Evolutionary conservation across 2,797 vertebrate species (phyloP).

Genomic region (Ficedula albicollis): DNA sequence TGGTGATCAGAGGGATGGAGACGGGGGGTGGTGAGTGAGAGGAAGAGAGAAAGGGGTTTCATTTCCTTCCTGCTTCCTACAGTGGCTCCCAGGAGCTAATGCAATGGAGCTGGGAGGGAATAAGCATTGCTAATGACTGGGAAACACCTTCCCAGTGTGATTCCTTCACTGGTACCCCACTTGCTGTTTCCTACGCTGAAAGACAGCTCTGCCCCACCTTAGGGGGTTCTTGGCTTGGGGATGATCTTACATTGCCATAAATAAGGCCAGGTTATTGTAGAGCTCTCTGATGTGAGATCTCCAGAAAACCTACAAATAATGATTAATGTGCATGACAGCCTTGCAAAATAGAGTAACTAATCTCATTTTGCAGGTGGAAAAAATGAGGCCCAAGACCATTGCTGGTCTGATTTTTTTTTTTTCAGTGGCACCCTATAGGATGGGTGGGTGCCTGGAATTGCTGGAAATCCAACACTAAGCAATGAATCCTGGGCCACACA

Average conservation of each 20-base stretch:
- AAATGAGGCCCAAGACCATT: not conserved
- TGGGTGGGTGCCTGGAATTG: not conserved
- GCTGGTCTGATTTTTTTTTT: not conserved
- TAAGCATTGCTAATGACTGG: not conserved
- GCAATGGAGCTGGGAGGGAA: not conserved
- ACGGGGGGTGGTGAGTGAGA: not conserved
- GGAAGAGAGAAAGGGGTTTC: not conserved
- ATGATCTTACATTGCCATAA: not conserved
- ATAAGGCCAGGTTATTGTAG: not conserved
- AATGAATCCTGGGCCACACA: constrained; percentile 31
- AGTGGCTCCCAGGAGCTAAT: not conserved
- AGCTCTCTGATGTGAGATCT: not conserved
- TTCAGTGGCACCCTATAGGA: not conserved
- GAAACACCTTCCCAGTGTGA: not conserved
- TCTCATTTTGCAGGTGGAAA: not conserved
- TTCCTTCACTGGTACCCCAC: not conserved
- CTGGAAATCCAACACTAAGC: not conserved
- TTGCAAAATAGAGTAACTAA: not conserved
- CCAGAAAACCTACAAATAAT: not conserved
- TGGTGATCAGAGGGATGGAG: not conserved
- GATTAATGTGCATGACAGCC: not conserved
- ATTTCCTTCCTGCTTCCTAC: not conserved
- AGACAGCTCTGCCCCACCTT: not conserved
- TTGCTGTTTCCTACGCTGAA: not conserved
- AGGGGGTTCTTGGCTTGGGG: not conserved